These are phyloP conservation scores for Caenorhabditis latens DNA, from an alignment of 1,140 invertebrate genomes.

Conservation along the genomic window DNA sequence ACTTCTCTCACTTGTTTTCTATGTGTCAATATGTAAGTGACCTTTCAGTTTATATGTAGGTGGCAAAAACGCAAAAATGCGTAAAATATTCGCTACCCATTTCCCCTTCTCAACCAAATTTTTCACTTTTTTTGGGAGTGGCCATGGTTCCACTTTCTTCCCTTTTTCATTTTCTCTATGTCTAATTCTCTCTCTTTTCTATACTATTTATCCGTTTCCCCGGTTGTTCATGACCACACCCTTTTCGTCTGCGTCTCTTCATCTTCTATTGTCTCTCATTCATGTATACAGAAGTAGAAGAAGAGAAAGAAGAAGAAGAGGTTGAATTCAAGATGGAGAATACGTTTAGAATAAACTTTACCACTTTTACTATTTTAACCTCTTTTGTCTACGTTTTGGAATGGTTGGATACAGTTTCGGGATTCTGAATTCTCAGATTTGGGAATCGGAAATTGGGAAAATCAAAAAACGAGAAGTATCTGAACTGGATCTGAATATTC, in stretches of 20 bases:
- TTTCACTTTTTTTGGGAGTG: conserved; percentile 51
- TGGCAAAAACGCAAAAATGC: conserved; percentile 35
- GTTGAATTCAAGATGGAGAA: neutral
- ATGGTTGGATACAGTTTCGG: neutral
- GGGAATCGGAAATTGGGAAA: neutral
- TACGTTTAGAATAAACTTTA: conserved; percentile 27
- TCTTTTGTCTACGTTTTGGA: neutral
- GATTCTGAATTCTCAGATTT: neutral
- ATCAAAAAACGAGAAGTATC: too few relatives aligned
- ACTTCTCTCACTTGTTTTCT: conserved; percentile 1
- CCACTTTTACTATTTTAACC: neutral
- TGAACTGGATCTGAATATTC: too few relatives aligned
- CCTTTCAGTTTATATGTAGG: neutral
- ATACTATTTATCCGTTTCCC: neutral
- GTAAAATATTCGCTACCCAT: conserved; percentile 6
- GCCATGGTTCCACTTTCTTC: conserved; percentile 32
- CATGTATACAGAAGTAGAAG: conserved; percentile 3
- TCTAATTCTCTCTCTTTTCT: neutral
- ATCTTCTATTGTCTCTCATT: conserved; percentile 2
- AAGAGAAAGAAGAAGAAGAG: neutral
- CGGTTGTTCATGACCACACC: neutral
- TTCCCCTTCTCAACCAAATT: neutral
- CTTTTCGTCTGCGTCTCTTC: conserved; percentile 23
- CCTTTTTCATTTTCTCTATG: neutral
- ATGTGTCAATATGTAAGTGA: conserved; percentile 2